Conservation (phyloP, 2,797 vertebrate species). For the Pipistrellus kuhlii region DNA sequence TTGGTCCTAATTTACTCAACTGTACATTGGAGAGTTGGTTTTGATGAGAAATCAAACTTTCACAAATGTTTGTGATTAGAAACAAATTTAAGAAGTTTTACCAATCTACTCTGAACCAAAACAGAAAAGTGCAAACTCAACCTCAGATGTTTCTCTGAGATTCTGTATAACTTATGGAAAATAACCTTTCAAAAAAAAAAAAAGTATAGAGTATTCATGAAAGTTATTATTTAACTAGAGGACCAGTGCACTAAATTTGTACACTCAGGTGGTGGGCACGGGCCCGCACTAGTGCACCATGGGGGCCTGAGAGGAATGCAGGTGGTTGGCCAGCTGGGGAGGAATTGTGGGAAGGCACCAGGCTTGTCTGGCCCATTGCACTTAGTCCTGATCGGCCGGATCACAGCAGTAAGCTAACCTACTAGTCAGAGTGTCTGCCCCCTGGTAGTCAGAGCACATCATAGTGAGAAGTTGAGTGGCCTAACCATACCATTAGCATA, state of each 20-base stretch:
- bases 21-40: background rate
- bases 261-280: too few species aligned
- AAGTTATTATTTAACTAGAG: background rate
- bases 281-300: too few species aligned
- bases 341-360: too few species aligned
- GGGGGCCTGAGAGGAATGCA: too few species aligned
- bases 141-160: background rate
- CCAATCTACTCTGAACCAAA: background rate
- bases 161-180: background rate
- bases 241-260: too few species aligned
- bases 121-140: background rate
- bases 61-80: background rate
- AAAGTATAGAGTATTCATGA: background rate
- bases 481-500: too few species aligned
- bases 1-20: background rate
- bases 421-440: too few species aligned
- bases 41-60: background rate
- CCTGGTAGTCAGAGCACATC: too few species aligned
- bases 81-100: background rate
- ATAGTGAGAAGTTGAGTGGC: too few species aligned
- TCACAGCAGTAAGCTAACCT: too few species aligned
- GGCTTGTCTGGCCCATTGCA: too few species aligned
- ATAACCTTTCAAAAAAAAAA: background rate
- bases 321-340: too few species aligned
- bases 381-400: accelerated